phyloP scores from a whole-genome alignment of 2,113 vertebrate genomes.

The Dendrocopos noguchii region DNA sequence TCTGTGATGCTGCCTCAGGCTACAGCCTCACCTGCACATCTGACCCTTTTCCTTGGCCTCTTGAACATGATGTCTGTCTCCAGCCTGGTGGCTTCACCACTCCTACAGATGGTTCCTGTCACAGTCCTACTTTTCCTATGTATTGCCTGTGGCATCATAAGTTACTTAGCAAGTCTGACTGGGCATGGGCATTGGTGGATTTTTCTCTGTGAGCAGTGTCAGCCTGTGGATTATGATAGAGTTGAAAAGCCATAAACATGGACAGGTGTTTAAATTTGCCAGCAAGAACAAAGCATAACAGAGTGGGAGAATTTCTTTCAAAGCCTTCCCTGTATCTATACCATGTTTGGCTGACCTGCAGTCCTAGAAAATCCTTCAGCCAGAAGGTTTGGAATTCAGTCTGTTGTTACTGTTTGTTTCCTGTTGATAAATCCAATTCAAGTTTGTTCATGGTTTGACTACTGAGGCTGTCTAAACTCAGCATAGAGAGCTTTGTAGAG shows the following conservation, averaged over 20 bases:
- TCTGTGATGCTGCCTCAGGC: background rate
- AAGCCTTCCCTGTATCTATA: background rate
- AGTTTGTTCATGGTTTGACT: background rate
- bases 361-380: background rate
- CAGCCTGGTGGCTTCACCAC: background rate
- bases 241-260: background rate
- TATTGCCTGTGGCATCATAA: background rate
- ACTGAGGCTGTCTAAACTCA: background rate
- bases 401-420: background rate
- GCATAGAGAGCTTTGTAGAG: background rate
- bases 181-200: background rate
- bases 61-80: background rate
- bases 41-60: background rate
- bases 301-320: background rate
- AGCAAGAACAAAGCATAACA: background rate
- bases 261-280: slow-evolving; percentile 5
- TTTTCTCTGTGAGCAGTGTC: background rate
- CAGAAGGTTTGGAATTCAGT: background rate
- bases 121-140: background rate
- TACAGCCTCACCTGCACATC: background rate
- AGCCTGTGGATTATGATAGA: background rate
- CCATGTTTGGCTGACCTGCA: background rate
- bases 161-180: background rate
- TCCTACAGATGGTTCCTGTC: background rate
- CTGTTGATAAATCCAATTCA: background rate